Evolutionary conservation across 30 jellyfish, hydroid and myxozoan genomes (phyloP).

Genomic region (Aurelia sp.): DNA sequence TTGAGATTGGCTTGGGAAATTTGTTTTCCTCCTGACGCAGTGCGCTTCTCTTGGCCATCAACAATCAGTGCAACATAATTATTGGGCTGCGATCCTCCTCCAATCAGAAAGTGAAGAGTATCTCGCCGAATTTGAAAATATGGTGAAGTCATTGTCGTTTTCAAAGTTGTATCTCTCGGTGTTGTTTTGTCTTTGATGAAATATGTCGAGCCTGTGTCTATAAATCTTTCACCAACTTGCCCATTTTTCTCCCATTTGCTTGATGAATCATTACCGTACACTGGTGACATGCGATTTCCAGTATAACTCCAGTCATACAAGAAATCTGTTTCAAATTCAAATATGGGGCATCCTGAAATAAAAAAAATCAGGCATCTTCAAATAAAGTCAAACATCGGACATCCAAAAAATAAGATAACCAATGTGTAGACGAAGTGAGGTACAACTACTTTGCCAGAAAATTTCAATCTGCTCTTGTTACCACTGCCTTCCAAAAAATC

Average conservation of each 20-base stretch:
- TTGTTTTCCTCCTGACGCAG: neutral
- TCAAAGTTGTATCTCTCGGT: conserved; percentile 8
- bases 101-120: conserved; percentile 3
- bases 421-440: no score
- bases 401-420: no score
- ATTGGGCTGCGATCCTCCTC: conserved; percentile 36
- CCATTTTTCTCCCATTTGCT: neutral
- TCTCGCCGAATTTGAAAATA: conserved; percentile 10
- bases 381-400: no score
- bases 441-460: no score
- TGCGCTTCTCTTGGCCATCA: conserved; percentile 1
- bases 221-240: neutral
- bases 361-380: no score
- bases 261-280: neutral
- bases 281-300: neutral
- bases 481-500: no score
- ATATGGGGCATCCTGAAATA: no score
- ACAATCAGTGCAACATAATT: conserved; percentile 21
- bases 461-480: no score
- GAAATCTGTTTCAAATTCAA: no score
- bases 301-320: no score
- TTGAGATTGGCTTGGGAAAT: neutral
- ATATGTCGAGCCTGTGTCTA: neutral
- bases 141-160: conserved; percentile 34
- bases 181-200: neutral